Evolutionary conservation across 2,888 invertebrate genomes (phyloP).

Genomic region (Acanthacorydalis orientalis): DNA sequence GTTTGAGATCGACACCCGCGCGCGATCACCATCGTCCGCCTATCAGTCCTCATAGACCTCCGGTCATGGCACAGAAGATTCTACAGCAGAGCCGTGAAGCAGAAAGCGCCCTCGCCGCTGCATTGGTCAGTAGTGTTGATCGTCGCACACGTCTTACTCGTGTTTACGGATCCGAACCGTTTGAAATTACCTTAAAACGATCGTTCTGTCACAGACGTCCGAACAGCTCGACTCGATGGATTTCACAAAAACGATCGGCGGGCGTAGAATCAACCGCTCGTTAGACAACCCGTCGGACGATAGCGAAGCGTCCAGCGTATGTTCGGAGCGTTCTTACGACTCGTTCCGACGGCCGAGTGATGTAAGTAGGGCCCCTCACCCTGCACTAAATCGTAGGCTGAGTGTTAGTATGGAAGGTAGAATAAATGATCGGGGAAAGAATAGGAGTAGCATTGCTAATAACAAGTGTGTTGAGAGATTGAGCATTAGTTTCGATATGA

Average conservation of each 20-base stretch:
- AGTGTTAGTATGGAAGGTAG: too few relatives aligned
- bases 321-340: conserved; percentile 79
- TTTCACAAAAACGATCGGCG: conserved; percentile 16
- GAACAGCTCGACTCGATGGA: conserved; percentile 18
- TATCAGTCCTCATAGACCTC: conserved; percentile 35
- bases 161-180: not conserved
- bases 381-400: too few relatives aligned
- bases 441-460: too few relatives aligned
- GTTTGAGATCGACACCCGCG: conserved; percentile 22
- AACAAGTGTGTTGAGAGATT: too few relatives aligned
- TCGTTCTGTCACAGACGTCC: conserved; percentile 16
- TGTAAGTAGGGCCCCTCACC: conserved; percentile 34
- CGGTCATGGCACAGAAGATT: conserved; percentile 65
- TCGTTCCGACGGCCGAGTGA: conserved; percentile 65
- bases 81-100: conserved; percentile 77
- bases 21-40: conserved; percentile 29
- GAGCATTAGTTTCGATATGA: too few relatives aligned
- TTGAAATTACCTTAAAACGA: not conserved
- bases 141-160: too few relatives aligned
- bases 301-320: conserved; percentile 90
- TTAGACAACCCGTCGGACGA: conserved; percentile 67
- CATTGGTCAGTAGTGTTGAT: conserved; percentile 28
- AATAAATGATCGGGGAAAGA: too few relatives aligned
- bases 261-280: conserved; percentile 22
- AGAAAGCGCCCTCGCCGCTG: conserved; percentile 66